Evolutionary conservation across 2,888 invertebrate species (phyloP), one percentile per base, ranked within the genome.

Genomic region (Trichogramma evanescens): DNA sequence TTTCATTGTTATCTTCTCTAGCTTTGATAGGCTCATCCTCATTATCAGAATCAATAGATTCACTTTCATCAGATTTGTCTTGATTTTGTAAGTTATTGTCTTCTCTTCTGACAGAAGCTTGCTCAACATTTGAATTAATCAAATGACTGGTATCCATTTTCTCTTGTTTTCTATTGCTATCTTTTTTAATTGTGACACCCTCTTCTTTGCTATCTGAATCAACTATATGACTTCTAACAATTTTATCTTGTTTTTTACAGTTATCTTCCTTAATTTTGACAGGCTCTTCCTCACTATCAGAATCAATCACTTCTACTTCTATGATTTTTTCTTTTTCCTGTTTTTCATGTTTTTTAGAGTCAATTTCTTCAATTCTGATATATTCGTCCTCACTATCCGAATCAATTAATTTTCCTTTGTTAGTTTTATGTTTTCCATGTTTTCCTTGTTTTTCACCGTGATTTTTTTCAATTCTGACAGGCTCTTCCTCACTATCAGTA

Each of bases 231-330:
- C 26, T 26, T 26, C 41, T 43, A 51, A 58, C 44, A 39, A 40
- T 49, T 56, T 44, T 54, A 45, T 46, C 56, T 41, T 57, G 43
- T 40, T 50, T 38, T 3, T 41, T 42, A 26, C 43, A 40, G 46
- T 54, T 43, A 41, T 44, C 9, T 55, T 58, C 41, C 5, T 46
- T 45, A 48, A 46, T 50, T 42, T 44, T 45, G 40, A 48, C 8
- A 56, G 56, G 13, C 9, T 56, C 46, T 57, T 53, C 51, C 49
- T 57, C 56, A 52, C 51, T 58, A 38, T 54, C 44, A 50, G 56
- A 54, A 50, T 43, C 40, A 7, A 41, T 55, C 41, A 0, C 55
- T 8, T 55, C 48, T 4, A 10, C 4, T 9, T 10, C 8, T 39
- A 43, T 52, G 41, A 5, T 63, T 40, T 1, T 56, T 44, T 56